phyloP scores from a whole-genome alignment of 2,888 invertebrate species.

The Nymphalis polychloros region DNA sequence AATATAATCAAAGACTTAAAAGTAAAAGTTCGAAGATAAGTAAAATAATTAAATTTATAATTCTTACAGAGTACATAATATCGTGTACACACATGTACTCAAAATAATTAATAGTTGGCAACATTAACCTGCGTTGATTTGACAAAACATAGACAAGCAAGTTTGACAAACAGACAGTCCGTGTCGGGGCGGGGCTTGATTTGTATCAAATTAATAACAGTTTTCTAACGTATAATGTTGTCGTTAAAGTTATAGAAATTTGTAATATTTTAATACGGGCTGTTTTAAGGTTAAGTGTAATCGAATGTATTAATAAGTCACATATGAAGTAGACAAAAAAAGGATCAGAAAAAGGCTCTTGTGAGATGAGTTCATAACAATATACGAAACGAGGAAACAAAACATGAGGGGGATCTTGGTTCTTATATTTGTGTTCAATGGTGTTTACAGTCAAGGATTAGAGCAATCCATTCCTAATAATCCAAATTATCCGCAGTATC shows the following conservation, averaged over 20 bases:
- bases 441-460: conserved; percentile 60
- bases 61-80: too few relatives aligned
- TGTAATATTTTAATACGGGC: not conserved
- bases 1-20: too few relatives aligned
- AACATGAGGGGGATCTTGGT: conserved; percentile 65
- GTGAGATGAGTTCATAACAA: conserved; percentile 21
- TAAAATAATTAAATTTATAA: too few relatives aligned
- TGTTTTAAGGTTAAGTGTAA: not conserved
- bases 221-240: conserved; percentile 9
- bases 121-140: too few relatives aligned
- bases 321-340: not conserved
- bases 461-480: conserved; percentile 60
- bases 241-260: not conserved
- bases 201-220: conserved; percentile 3
- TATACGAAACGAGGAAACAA: conserved; percentile 45
- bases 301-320: not conserved
- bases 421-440: conserved; percentile 54
- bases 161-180: not conserved
- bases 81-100: too few relatives aligned
- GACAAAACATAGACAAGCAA: not conserved
- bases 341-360: not conserved
- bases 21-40: too few relatives aligned
- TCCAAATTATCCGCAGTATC: conserved; percentile 62
- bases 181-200: conserved; percentile 28
- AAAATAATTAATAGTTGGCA: too few relatives aligned